Base-by-base conservation (phyloP, 2,113 vertebrate genomes). In the Vulpes ferrilata region DNA sequence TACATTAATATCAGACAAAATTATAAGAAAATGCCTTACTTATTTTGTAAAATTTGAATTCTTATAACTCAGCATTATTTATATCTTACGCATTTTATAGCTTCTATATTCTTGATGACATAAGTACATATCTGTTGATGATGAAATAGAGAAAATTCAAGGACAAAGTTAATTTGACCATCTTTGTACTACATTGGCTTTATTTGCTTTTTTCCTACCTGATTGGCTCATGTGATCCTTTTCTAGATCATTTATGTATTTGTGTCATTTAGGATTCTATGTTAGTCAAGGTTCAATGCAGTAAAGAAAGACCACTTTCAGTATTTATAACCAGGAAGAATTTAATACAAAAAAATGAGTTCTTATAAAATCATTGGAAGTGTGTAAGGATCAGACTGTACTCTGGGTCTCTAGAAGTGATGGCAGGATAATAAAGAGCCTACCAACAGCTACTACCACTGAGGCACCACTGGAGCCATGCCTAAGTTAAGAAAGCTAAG, bases 31-130 rank as follows among this genome's bases (percentile, higher is more conserved):
- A 74, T 17, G 32, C 11, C n/a, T 48, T 35, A 82, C 38, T 67
- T 93, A 43, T 16, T 64, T 86, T 74, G 30, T 32, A 90, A 95
- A 92, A 80, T 79, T 84, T 48, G 35, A 96, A 81, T 96, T 74
- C 15, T 81, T 82, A 11, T 91, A 90, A 87, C 48, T 27, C 20
- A 88, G 48, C 7, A 7, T 20, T 86, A 92, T 53, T 38, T 74
- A 38, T 59, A 59, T 38, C 53, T 79, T 85, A 60, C 17, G 86
- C 90, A 25, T 65, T 73, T 73, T 94, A 30, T 84, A 69, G 32
- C 16, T 88, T 30, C 59, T 87, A 6, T 89, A 60, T 60, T 92
- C 43, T 84, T 95, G 55, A 69, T 38, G 48, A 62, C 13, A 62
- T 20, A 78, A 60, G n/a, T 64, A 62, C 1, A 17, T 85, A 57